Conservation (phyloP, 2,113 vertebrate species). For the Chloropsis hardwickii region DNA sequence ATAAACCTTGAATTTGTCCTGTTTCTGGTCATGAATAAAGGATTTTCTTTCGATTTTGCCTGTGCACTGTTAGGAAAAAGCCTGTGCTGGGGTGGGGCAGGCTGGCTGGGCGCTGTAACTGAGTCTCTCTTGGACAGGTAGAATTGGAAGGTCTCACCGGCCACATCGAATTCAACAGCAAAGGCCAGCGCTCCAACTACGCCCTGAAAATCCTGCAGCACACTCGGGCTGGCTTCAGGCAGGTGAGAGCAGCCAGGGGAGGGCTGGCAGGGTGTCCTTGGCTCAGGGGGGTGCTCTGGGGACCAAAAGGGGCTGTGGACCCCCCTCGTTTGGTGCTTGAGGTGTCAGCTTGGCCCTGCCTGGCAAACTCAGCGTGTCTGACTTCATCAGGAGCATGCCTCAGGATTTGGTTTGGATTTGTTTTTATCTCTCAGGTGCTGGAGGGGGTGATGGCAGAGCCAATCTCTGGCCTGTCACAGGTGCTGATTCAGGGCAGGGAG, state of each 20-base stretch:
- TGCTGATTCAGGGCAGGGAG: neutral
- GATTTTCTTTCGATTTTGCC: neutral
- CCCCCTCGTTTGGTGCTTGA: accelerated
- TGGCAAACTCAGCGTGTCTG: accelerated
- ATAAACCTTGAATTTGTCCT: neutral
- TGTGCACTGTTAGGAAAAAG: accelerated
- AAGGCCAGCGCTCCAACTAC: slow-evolving; percentile 96
- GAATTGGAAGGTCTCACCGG: slow-evolving; percentile 99
- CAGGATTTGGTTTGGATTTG: neutral
- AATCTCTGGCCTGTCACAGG: neutral
- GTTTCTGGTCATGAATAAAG: neutral
- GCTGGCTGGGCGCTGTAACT: slow-evolving; percentile 75
- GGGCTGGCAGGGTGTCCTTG: neutral
- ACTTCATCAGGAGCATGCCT: accelerated
- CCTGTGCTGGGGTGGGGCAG: neutral
- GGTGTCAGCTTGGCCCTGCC: neutral
- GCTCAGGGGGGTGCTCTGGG: neutral
- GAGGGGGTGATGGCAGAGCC: neutral
- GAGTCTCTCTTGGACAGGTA: slow-evolving; percentile 91
- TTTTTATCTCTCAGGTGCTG: neutral
- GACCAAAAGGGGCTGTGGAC: accelerated
- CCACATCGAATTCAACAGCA: slow-evolving; percentile 99
- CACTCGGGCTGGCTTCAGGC: slow-evolving; percentile 84
- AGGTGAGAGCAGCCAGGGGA: slow-evolving; percentile 75
- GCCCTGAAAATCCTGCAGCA: slow-evolving; percentile 94